Conservation (phyloP, 2,888 invertebrate species). For the Meta bourneti region DNA sequence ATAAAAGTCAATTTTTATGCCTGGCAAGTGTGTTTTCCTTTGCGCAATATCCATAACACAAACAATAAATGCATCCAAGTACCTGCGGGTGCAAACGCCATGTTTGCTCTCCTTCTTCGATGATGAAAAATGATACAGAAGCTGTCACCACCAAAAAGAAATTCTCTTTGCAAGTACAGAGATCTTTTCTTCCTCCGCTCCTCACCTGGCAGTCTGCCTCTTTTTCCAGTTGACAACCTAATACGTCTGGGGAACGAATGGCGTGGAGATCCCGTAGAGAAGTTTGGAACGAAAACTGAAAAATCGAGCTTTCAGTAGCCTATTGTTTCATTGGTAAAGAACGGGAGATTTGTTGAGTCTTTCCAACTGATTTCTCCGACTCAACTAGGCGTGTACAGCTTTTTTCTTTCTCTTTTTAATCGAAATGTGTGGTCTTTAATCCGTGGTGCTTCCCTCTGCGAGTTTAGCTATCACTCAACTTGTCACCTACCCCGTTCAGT, state of each 20-base stretch:
- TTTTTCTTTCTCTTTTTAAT: too few species aligned
- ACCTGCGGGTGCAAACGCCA: too few species aligned
- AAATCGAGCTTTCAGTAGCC: neutral
- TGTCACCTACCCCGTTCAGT: too few species aligned
- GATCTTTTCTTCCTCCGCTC: neutral
- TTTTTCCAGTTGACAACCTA: conserved; percentile 37
- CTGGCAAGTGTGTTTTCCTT: too few species aligned
- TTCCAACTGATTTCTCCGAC: neutral
- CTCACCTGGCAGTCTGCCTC: conserved; percentile 46
- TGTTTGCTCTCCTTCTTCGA: neutral
- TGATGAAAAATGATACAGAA: conserved; percentile 41
- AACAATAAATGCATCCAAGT: too few species aligned
- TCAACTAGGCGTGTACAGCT: neutral
- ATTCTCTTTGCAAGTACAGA: conserved; percentile 5
- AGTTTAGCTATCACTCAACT: too few species aligned
- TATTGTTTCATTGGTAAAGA: neutral
- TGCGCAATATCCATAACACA: too few species aligned
- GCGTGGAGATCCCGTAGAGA: neutral
- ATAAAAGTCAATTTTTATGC: too few species aligned
- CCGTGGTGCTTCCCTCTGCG: too few species aligned
- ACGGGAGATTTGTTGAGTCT: neutral
- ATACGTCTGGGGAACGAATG: conserved; percentile 31
- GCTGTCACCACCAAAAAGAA: conserved; percentile 24
- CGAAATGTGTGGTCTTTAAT: too few species aligned
- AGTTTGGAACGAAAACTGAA: conserved; percentile 17